Evolutionary conservation across 2,797 vertebrate species (phyloP), one percentile per base, ranked within the genome.

Genomic region (Ceyx erithaca): DNA sequence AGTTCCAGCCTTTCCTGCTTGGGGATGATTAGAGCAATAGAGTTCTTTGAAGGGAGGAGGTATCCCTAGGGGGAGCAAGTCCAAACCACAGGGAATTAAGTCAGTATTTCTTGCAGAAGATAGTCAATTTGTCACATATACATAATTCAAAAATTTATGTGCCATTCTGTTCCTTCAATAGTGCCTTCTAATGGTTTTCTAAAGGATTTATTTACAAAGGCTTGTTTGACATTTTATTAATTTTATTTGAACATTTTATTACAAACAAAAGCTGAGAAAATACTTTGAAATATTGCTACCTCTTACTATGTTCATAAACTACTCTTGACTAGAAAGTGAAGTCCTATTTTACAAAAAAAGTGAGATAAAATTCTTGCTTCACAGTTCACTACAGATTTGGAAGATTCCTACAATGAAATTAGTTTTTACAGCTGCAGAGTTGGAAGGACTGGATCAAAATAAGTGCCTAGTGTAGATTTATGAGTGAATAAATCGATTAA

Each of bases 171-270:
- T 83, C 43, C n/a, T 89, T 69, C 4, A 3, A 3, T 45, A 51
- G n/a, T 61, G 37, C 48, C 46, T 92, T 68, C 78, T 85, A 85
- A 93, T 46, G 22, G 28, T 9, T 82, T 87, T 72, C 80, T 28
- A 59, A 90, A 87, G 45, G 72, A 78, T 92, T 93, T 94, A 78
- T 87, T 96, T 85, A 25, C 35, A 55, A 68, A 4, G 7, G 9
- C 18, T 85, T 80, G 70, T 62, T 87, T 11, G 25, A 43, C 85
- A 77, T 83, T 80, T 91, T 85, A 71, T 80, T 85, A 64, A 80
- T 91, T 94, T 93, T 75, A 75, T 93, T 90, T 45, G 62, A 75
- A 41, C 41, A 12, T 85, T 91, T 96, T 92, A 87, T 92, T 83
- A 67, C 43, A 18, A 73, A 87, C 23, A 80, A 68, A 90, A 85